Conservation (phyloP, 2,113 vertebrate genomes). For the Epinephelus cyanopodus region DNA sequence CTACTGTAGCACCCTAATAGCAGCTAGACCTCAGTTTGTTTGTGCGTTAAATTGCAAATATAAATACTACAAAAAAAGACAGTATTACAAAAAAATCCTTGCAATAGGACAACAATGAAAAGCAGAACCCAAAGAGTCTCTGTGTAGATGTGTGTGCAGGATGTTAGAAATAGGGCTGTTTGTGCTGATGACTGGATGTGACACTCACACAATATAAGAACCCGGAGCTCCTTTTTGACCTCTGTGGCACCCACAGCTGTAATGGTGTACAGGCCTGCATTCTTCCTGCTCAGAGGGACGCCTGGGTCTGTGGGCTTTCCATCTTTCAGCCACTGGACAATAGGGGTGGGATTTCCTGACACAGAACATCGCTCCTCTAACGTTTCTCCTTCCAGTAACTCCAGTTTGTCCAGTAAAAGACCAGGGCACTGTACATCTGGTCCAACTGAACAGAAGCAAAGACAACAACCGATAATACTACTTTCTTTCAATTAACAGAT, state of each 20-base stretch:
- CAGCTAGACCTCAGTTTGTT: not conserved
- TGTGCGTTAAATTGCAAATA: not conserved
- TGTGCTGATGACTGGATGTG: not conserved
- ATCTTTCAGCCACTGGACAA: conserved; percentile 19
- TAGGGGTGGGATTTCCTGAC: conserved; percentile 52
- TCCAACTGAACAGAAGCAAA: conserved; percentile 53
- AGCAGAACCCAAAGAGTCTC: too few relatives aligned
- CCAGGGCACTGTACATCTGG: conserved; percentile 43
- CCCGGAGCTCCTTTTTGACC: accelerated
- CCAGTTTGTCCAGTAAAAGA: not conserved
- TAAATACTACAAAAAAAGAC: too few relatives aligned
- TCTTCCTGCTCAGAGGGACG: conserved; percentile 5
- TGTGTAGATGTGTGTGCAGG: not conserved
- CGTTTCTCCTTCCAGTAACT: conserved; percentile 38
- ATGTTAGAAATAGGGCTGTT: not conserved
- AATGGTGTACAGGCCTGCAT: conserved; percentile 42
- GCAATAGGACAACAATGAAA: not conserved
- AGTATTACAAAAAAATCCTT: not conserved
- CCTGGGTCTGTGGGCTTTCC: accelerated
- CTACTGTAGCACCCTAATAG: not conserved
- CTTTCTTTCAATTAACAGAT: not conserved
- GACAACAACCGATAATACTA: not conserved
- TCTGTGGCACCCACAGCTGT: accelerated
- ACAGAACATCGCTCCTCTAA: conserved; percentile 33
- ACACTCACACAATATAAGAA: conserved; percentile 59